These are phyloP conservation scores for Archips xylosteana DNA, from an alignment of 2,888 invertebrate genomes.

Conservation along the genomic window DNA sequence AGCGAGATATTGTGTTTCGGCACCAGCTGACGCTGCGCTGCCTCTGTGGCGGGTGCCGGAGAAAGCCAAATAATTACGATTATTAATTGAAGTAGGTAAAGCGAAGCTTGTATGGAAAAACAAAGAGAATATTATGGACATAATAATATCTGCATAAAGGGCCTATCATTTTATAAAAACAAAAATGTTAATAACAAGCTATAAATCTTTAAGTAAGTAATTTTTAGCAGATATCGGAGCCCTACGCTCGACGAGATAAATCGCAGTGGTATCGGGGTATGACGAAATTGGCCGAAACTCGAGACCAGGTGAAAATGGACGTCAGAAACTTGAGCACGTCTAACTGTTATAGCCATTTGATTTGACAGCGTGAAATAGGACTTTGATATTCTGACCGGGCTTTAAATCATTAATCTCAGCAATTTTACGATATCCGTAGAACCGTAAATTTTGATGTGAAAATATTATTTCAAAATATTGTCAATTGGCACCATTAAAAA, in stretches of 20 bases:
- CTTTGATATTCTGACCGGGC: constrained; percentile 42
- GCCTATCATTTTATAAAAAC: neutral
- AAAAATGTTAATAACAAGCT: constrained; percentile 15
- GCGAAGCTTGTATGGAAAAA: constrained; percentile 2
- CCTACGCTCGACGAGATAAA: constrained; percentile 57
- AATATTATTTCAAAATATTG: constrained; percentile 22
- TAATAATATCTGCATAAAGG: neutral
- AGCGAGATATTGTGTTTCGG: constrained; percentile 60
- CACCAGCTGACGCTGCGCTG: constrained; percentile 61
- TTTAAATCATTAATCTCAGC: constrained; percentile 39
- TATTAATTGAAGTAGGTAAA: constrained; percentile 43
- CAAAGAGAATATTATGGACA: neutral
- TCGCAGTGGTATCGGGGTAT: constrained; percentile 55
- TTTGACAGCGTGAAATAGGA: constrained; percentile 69
- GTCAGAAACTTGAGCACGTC: constrained; percentile 49
- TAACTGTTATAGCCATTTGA: constrained; percentile 53
- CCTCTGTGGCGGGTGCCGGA: constrained; percentile 40
- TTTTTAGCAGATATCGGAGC: constrained; percentile 29
- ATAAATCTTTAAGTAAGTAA: constrained; percentile 25
- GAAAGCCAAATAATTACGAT: constrained; percentile 47
- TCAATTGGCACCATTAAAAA: constrained; percentile 4
- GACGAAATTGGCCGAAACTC: constrained; percentile 57
- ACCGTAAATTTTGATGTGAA: constrained; percentile 28
- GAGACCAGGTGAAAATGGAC: constrained; percentile 58
- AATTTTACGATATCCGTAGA: constrained; percentile 29